Evolutionary conservation across 1,140 invertebrate genomes (phyloP), one percentile per base, ranked within the genome.

Genomic region (Diachasmimorpha longicaudata): DNA sequence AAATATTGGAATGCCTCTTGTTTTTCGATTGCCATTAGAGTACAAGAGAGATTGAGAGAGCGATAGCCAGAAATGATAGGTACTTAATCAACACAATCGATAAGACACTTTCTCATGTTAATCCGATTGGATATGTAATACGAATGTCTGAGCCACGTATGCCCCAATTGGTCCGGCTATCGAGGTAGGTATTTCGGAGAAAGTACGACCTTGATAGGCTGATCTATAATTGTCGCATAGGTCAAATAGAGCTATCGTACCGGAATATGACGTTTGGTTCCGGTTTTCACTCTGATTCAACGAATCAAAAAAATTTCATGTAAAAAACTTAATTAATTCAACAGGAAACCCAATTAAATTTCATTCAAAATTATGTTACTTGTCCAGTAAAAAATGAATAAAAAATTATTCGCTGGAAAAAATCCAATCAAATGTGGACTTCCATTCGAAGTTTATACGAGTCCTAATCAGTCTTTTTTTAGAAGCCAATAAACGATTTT

Each of bases 131-230:
- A 31, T 16, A 68, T 37, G 37, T n/a, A 46, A 5, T 44, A 44
- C 44, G 39, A 16, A 42, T 55, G 46, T 66, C 21, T 52, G 55
- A n/a, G 37, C n/a, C 31, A 58, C 14, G 44, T 19, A n/a, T 25
- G 8, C 4, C 19, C 25, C 42, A 42, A 67, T 25, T 46, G 25
- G 63, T n/a, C 55, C 39, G 72, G 10, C 42, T 31, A 19, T 66
- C 37, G 31, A 73, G 31, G 37, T 19, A 31, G 42, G 63, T 39
- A 44, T 74, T 74, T 23, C 39, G 63, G 72, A 74, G 72, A 74
- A 74, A 74, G 72, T 74, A 48, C 44, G 42, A 31, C 72, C 72
- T 74, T 68, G 36, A 68, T 44, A 67, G 16, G n/a, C 4, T 19
- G 55, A 55, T 39, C 55, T 74, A 25, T 23, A 37, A 66, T 63